Percentiles rank a stretch among this genome's conserved stretches.
Conservation (phyloP, 2,888 invertebrate species). For the Dryobotodes eremita region DNA sequence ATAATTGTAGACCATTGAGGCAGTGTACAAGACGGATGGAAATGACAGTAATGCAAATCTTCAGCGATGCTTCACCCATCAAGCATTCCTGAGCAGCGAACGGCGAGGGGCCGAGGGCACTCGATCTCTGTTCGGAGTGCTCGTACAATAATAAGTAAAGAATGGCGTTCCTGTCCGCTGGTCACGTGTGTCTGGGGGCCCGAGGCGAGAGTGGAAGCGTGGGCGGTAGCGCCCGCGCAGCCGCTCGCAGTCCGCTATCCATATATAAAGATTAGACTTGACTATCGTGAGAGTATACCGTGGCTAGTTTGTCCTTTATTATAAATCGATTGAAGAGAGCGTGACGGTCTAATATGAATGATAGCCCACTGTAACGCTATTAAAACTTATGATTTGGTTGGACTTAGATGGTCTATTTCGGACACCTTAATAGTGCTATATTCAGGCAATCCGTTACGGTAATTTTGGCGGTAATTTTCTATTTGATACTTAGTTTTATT, state of each 20-base stretch:
- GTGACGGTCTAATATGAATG: constrained; percentile 38
- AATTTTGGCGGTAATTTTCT: constrained; percentile 1
- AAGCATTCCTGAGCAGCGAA: constrained; percentile 74
- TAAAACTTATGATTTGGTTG: constrained; percentile 12
- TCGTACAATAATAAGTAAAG: constrained; percentile 75
- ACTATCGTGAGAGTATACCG: constrained; percentile 81
- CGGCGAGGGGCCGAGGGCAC: constrained; percentile 74
- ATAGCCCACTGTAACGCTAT: constrained; percentile 34
- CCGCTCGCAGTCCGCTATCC: constrained; percentile 60
- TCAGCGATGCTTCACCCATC: constrained; percentile 76
- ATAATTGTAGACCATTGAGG: constrained; percentile 79
- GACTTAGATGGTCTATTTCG: constrained; percentile 34
- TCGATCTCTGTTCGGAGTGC: constrained; percentile 76
- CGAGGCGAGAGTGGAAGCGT: constrained; percentile 88
- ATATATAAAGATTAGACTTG: constrained; percentile 74
- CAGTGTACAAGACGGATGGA: constrained; percentile 77
- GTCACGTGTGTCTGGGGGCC: constrained; percentile 84
- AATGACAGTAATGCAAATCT: constrained; percentile 84
- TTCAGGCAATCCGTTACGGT: constrained; percentile 25
- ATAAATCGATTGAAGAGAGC: constrained; percentile 55
- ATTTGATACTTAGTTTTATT: neutral
- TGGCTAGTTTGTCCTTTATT: constrained; percentile 75
- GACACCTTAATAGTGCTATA: constrained; percentile 12
- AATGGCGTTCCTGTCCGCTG: constrained; percentile 80
- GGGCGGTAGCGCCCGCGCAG: constrained; percentile 74